A percentile compares a stretch with the other conserved stretches of the same genome.
phyloP scores from a whole-genome alignment of 2,797 vertebrate genomes.

The Falco biarmicus region DNA sequence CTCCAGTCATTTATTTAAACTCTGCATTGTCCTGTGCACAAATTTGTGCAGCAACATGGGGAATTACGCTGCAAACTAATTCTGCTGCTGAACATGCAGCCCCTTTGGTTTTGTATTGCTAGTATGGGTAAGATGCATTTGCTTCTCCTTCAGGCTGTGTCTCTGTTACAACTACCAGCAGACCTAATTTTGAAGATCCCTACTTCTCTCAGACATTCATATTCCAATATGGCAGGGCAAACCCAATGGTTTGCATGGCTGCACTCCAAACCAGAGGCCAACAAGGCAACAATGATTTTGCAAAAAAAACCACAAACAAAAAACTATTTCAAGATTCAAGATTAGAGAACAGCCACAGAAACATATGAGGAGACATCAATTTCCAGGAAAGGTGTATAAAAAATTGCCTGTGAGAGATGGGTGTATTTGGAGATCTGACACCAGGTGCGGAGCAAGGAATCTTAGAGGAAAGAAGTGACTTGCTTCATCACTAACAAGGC shows the following conservation, averaged over 20 bases:
- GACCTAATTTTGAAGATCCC: not conserved
- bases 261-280: not conserved
- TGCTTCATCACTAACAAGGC: not conserved
- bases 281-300: not conserved
- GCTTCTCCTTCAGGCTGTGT: not conserved
- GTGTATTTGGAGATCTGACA: not conserved
- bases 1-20: not conserved
- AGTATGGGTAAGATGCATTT: not conserved
- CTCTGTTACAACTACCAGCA: not conserved
- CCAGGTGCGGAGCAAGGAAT: not conserved
- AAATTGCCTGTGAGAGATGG: not conserved
- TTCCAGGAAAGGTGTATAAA: not conserved
- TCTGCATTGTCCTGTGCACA: not conserved
- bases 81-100: not conserved
- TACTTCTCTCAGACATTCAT: not conserved
- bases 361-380: not conserved
- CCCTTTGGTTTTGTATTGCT: not conserved
- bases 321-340: not conserved
- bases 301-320: not conserved
- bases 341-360: not conserved
- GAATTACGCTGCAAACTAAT: not conserved
- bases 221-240: not conserved
- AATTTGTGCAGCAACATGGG: fast-evolving
- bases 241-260: not conserved
- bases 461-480: not conserved